phyloP scores from a whole-genome alignment of 2,797 vertebrate genomes.

The Xyrichtys novacula region DNA sequence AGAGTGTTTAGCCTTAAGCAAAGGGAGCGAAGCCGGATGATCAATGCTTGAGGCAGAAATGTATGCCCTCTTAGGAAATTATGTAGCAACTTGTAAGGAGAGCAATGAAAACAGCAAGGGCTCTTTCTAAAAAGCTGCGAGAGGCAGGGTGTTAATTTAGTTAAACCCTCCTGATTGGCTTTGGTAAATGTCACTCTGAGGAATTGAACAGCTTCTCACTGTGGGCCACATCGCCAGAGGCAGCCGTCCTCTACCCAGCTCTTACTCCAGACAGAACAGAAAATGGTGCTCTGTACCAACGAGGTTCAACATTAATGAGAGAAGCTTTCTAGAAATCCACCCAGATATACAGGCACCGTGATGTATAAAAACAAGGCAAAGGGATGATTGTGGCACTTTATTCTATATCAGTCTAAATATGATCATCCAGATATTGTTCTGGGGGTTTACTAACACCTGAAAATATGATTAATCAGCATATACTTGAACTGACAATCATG shows the following conservation, averaged over 20 bases:
- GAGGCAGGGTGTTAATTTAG: neutral
- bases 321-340: neutral
- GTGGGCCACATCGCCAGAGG: neutral
- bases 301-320: neutral
- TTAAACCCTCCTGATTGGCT: conserved; percentile 3
- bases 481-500: too few species aligned
- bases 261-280: neutral
- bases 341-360: neutral
- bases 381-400: neutral
- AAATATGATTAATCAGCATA: too few species aligned
- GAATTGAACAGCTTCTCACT: neutral
- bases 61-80: neutral
- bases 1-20: neutral
- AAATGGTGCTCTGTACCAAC: neutral
- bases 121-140: neutral
- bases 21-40: neutral
- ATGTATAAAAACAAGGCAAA: neutral
- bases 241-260: neutral
- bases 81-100: neutral
- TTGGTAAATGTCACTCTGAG: neutral
- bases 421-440: too few species aligned
- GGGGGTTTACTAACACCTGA: too few species aligned
- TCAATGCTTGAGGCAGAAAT: neutral
- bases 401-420: neutral
- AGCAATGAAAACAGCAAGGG: neutral